Conservation (phyloP, 2,888 invertebrate species). For the Zaprionus lineosus region DNA sequence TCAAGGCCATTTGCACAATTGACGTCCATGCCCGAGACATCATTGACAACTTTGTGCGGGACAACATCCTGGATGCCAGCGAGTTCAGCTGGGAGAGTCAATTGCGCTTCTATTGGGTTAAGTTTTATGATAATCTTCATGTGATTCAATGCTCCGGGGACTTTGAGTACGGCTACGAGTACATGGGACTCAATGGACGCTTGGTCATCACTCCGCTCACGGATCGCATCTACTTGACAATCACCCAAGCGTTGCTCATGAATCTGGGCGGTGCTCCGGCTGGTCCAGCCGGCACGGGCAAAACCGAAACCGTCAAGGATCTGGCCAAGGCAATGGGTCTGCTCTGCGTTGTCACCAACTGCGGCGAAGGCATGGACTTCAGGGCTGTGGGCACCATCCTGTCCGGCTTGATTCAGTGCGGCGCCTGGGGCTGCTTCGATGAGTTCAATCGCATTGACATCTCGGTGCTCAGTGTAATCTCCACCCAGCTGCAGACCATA, state of each 20-base stretch:
- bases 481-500: constrained; percentile 94
- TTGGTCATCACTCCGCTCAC: constrained; percentile 96
- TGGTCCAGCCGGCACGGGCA: constrained; percentile 85
- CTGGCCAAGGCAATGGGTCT: constrained; percentile 94
- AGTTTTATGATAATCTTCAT: constrained; percentile 90
- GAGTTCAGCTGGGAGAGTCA: constrained; percentile 98
- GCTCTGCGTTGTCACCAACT: constrained; percentile 93
- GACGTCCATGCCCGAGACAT: constrained; percentile 97
- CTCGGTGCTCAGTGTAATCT: constrained; percentile 95
- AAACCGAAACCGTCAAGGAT: constrained; percentile 96
- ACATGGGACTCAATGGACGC: constrained; percentile 96
- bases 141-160: constrained; percentile 92
- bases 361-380: constrained; percentile 96
- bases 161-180: constrained; percentile 97
- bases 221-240: constrained; percentile 95
- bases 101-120: constrained; percentile 95
- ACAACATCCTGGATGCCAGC: constrained; percentile 91
- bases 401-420: constrained; percentile 84
- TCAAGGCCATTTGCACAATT: constrained; percentile 93
- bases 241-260: constrained; percentile 96
- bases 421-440: constrained; percentile 98
- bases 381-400: constrained; percentile 91
- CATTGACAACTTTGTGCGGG: constrained; percentile 90
- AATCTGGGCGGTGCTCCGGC: constrained; percentile 95
- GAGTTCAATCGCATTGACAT: constrained; percentile 97